phyloP scores from a whole-genome alignment of 2,888 invertebrate species.

The Nomada hirtipes region DNA sequence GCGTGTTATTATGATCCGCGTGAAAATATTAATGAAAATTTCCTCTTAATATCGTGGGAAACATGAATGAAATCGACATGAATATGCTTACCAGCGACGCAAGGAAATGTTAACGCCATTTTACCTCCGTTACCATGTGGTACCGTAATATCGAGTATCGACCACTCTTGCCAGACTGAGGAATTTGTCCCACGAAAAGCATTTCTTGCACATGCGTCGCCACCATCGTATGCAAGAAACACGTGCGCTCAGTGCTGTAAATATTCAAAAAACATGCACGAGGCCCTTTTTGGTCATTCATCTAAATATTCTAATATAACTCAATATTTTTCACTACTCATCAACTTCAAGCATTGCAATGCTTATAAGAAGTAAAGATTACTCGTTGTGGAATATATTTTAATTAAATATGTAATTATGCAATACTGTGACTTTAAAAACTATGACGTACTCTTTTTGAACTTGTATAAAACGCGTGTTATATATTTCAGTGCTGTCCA shows the following conservation, averaged over 20 bases:
- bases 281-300: not conserved
- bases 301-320: not conserved
- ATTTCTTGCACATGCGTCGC: constrained; percentile 59
- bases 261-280: not conserved
- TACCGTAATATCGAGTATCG: constrained; percentile 66
- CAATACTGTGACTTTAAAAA: not conserved
- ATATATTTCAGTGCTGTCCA: too few species aligned
- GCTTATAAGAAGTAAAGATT: not conserved
- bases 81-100: constrained; percentile 83
- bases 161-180: constrained; percentile 56
- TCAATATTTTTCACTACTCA: not conserved
- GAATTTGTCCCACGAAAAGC: constrained; percentile 52
- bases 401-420: not conserved
- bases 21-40: not conserved
- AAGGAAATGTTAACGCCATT: constrained; percentile 84
- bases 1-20: not conserved
- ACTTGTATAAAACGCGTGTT: not conserved
- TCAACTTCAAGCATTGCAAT: not conserved
- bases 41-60: not conserved
- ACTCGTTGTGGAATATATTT: not conserved
- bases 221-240: constrained; percentile 43
- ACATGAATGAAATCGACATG: constrained; percentile 23
- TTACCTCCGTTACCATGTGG: constrained; percentile 81
- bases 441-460: not conserved
- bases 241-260: constrained; percentile 49